Conservation (phyloP, 2,888 invertebrate species). For the Exephanes ischioxanthus region DNA sequence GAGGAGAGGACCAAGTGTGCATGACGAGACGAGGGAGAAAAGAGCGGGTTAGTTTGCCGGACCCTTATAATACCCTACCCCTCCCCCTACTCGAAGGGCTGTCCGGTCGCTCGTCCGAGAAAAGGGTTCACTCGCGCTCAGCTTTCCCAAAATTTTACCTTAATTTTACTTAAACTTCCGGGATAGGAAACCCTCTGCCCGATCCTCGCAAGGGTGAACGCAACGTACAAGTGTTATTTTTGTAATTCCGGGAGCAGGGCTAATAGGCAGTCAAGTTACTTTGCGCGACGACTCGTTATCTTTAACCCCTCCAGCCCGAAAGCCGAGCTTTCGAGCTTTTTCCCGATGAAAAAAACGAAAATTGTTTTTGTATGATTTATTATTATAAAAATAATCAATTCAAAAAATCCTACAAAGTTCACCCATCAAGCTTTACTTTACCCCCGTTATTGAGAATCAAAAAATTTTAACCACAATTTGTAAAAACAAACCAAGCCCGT, state of each 20-base stretch:
- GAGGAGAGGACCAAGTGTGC: slow-evolving; percentile 57
- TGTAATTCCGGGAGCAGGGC: slow-evolving; percentile 78
- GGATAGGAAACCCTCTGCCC: slow-evolving; percentile 46
- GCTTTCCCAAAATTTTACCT: slow-evolving; percentile 79
- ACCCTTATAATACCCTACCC: slow-evolving; percentile 68
- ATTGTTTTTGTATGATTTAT: too few species aligned
- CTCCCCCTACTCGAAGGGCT: slow-evolving; percentile 56
- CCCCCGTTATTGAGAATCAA: too few species aligned
- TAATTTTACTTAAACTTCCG: slow-evolving; percentile 81
- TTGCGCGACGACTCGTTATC: slow-evolving; percentile 1
- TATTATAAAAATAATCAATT: too few species aligned
- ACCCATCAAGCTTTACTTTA: too few species aligned
- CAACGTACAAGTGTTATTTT: slow-evolving; percentile 81
- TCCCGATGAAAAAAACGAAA: neutral
- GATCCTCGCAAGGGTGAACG: slow-evolving; percentile 25
- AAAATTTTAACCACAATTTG: too few species aligned
- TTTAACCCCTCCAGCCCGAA: neutral
- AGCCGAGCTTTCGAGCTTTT: neutral
- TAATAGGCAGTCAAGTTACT: slow-evolving; percentile 73
- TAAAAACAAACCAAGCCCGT: too few species aligned
- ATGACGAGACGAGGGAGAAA: slow-evolving; percentile 73
- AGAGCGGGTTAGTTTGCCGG: slow-evolving; percentile 72
- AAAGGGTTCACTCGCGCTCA: slow-evolving; percentile 76
- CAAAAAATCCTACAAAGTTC: too few species aligned
- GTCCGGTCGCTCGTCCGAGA: slow-evolving; percentile 73